phyloP scores from a whole-genome alignment of 2,113 vertebrate genomes.

The Delphinus delphis region DNA sequence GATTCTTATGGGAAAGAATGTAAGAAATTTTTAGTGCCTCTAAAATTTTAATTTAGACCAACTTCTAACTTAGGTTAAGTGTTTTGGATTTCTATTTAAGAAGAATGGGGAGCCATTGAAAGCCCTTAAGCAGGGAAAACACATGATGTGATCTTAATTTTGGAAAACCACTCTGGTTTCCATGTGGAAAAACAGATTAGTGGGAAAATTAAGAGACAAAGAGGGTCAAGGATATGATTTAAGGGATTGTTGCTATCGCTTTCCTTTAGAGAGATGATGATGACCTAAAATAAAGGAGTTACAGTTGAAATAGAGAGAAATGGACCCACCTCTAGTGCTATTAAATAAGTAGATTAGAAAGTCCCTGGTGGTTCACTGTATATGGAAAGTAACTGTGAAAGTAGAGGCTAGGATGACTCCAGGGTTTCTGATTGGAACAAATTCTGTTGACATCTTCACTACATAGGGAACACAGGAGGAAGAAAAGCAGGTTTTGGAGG shows the following conservation, averaged over 20 bases:
- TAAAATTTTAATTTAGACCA: constrained; percentile 12
- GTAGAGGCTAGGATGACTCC: not conserved
- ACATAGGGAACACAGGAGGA: not conserved
- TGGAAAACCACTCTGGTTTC: not conserved
- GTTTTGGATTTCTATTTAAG: not conserved
- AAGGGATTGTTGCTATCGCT: not conserved
- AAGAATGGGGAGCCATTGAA: not conserved
- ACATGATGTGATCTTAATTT: not conserved
- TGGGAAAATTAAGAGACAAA: not conserved
- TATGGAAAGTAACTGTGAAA: not conserved
- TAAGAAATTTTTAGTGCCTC: not conserved
- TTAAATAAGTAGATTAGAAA: not conserved
- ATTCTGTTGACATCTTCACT: not conserved
- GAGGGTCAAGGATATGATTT: not conserved
- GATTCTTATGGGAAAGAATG: not conserved
- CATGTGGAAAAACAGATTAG: not conserved
- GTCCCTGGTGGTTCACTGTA: not conserved
- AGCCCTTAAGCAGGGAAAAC: not conserved
- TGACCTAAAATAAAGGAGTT: not conserved
- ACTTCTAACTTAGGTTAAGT: not conserved
- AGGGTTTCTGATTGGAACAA: not conserved
- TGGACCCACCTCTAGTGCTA: not conserved
- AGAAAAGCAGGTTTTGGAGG: not conserved
- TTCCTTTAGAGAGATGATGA: not conserved
- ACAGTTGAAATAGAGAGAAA: not conserved